Base-by-base conservation (phyloP, 2,888 invertebrate genomes). In the Arrhopalites spinosus region DNA sequence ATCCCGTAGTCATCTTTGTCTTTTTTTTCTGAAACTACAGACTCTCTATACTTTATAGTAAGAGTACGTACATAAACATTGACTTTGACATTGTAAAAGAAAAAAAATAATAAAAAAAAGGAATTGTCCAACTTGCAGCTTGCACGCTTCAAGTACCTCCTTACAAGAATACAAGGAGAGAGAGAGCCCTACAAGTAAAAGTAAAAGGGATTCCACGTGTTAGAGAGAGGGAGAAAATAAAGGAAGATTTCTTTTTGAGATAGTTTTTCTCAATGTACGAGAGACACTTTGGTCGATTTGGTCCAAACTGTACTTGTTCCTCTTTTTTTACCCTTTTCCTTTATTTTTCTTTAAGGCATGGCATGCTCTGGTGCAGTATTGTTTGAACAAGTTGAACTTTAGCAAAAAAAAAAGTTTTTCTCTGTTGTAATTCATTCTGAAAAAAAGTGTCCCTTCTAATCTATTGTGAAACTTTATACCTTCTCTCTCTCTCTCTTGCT, bases 391-490 rank as follows among this genome's bases (percentile, higher is more conserved):
- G 5, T 59, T 59, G 27, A 25, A 25, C 15, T 27, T 59, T 59
- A n/a, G 23, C 15, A 11, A 59, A 59, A 59, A 27, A 2, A 25
- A 25, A 25, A 59, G 59, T 27, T 25, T 23, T 23, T 23, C 23
- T 27, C 59, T 25, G 25, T 27, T 27, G 59, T 59, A 59, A 59
- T 25, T 59, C 59, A 59, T 59, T 27, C 25, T 59, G 59, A 59
- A 59, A 59, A 59, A 59, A 36, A 36, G 36, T 59, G 59, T 59
- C 59, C 59, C 59, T 59, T 50, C n/a, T 59, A 59, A 59, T 59
- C 59, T 59, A 25, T 59, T 59, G 59, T 59, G 25, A 20, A 59
- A 36, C 36, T 36, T 36, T 36, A 36, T 36, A 25, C 25, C 23
- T 23, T 8, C 27, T n/a, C n/a, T 20, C 53, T 53, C 23, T 59